A percentile compares a stretch with the other conserved stretches of the same genome.
phyloP scores from a whole-genome alignment of 2,888 invertebrate genomes.

The Capitulum mitella region DNA sequence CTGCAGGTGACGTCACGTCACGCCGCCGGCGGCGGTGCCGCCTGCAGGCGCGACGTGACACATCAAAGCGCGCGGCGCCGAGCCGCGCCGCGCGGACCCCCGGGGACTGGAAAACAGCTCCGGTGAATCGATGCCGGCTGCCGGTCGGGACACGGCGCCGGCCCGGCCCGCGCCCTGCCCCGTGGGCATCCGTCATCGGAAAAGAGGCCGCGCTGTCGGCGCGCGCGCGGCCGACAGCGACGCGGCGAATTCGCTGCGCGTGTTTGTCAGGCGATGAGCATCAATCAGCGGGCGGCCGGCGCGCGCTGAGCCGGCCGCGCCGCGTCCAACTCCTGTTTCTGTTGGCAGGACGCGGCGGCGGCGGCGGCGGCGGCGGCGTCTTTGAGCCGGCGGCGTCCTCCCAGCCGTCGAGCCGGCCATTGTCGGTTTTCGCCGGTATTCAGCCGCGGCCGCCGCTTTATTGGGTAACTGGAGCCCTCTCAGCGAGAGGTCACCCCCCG shows the following conservation, averaged over 20 bases:
- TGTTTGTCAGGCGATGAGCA: background rate
- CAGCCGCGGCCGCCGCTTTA: background rate
- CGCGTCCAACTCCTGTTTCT: background rate
- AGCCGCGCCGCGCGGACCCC: background rate
- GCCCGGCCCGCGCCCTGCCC: too few species aligned
- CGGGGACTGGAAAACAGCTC: background rate
- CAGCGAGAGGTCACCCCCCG: background rate
- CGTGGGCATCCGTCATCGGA: constrained; percentile 21
- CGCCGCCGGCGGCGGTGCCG: background rate
- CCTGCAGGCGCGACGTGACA: background rate
- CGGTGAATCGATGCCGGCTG: background rate
- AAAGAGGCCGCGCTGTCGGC: background rate
- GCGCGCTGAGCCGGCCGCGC: background rate
- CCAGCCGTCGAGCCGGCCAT: background rate
- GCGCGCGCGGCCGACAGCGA: background rate
- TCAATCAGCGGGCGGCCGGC: background rate
- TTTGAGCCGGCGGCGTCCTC: background rate
- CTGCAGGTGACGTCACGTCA: background rate
- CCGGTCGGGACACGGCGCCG: background rate
- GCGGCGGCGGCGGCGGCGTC: constrained; percentile 3
- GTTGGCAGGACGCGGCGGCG: background rate
- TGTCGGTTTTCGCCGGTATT: background rate
- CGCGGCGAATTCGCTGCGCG: background rate
- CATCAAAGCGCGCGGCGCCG: background rate
- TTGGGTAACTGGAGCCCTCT: background rate